Conservation (phyloP, 1,140 invertebrate species). For the Reticulitermes speratus region DNA sequence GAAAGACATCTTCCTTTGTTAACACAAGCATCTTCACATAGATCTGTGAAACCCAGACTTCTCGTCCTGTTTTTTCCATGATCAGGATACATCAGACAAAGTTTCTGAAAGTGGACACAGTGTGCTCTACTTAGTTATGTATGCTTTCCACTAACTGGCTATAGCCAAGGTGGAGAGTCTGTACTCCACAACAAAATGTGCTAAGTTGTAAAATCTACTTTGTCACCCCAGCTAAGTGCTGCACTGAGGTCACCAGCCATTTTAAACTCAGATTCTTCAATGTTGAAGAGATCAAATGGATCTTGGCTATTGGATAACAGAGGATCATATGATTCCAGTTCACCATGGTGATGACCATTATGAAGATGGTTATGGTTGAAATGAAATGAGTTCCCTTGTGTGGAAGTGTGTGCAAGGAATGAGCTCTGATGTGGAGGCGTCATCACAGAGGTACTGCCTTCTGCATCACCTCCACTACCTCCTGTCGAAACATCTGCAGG, state of each 20-base stretch:
- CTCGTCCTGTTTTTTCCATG: background rate
- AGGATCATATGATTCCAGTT: slow-evolving; percentile 59
- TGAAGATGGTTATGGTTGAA: slow-evolving; percentile 40
- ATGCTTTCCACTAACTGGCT: no score
- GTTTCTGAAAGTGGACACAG: background rate
- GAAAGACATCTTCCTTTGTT: background rate
- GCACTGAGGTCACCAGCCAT: slow-evolving; percentile 55
- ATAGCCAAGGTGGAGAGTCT: slow-evolving; percentile 22
- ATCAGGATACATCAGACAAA: background rate
- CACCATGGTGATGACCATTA: slow-evolving; percentile 43
- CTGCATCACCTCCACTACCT: background rate
- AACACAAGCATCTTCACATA: background rate
- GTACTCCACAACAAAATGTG: slow-evolving; percentile 36
- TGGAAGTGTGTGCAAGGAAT: slow-evolving; percentile 20
- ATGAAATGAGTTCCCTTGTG: background rate
- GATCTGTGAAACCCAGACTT: background rate
- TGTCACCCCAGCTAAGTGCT: slow-evolving; percentile 55
- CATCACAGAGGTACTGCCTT: slow-evolving; percentile 28
- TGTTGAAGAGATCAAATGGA: slow-evolving; percentile 68
- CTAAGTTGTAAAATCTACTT: slow-evolving; percentile 63
- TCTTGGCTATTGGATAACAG: slow-evolving; percentile 61
- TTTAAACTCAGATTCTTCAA: slow-evolving; percentile 67
- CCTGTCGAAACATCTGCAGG: slow-evolving; percentile 42
- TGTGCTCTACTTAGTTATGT: background rate
- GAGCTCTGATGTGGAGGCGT: slow-evolving; percentile 26